Base-by-base conservation (phyloP, 2,113 vertebrate species). In the Arothron firmamentum region DNA sequence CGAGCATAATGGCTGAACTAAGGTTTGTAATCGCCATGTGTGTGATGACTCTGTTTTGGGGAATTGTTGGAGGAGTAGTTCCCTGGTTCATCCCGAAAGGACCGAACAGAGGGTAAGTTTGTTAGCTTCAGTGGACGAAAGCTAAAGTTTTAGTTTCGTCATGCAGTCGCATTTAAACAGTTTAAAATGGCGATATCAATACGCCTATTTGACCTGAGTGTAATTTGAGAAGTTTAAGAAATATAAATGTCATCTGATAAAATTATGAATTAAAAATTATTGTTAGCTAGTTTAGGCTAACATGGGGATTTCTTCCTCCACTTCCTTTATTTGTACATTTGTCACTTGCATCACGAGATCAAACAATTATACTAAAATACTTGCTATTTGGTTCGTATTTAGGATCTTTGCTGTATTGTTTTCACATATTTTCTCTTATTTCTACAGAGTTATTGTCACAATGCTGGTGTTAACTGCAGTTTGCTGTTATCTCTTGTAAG, bases 401-500 rank as follows among this genome's bases (percentile, higher is more conserved):
- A 47, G 6, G 15, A 47, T 17, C 6, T 47, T 47, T 47, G 3
- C 0, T 28, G 14, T 42, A 1, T 0, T 17, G 5, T 7, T 25
- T 65, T 15, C 10, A 20, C 49, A 42, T 28, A 0, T 66, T 21
- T 56, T 57, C 34, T 85, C 19, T 42, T 67, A 16, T 78, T 65
- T 10, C 79, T 18, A 51, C 88, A 99, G 97, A 56, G 94, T 98
- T 72, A 95, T 95, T 62, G 92, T 96, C 77, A 95, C 94, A 21
- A 98, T 99, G 97, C 82, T 99, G 92, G 94, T 97, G 62, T 90
- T 95, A 9, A 96, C 94, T 87, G 91, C 97, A 13, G 87, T 98
- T 52, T 98, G 95, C 92, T 99, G 96, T 88, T 99, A 99, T 75
- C 88, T 99, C 65, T 99, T 99, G 97, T 99, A 89, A 98, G 96